These are phyloP conservation scores for Agrypnus murinus DNA, from an alignment of 2,888 invertebrate genomes.

Conservation along the genomic window DNA sequence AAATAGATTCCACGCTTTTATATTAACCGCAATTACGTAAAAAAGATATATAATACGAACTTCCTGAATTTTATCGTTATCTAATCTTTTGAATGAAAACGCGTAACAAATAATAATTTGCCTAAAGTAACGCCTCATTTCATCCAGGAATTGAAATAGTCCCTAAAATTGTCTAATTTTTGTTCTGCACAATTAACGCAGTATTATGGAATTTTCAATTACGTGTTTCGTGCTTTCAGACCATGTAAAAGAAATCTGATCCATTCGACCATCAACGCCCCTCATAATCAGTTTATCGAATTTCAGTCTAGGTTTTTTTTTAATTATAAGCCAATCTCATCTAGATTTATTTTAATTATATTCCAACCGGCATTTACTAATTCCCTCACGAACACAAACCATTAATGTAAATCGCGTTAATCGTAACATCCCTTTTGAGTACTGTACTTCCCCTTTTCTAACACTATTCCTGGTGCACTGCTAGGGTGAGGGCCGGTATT, in stretches of 20 bases:
- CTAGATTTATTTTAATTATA: conserved; percentile 3
- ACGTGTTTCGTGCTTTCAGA: too few relatives aligned
- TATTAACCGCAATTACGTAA: too few relatives aligned
- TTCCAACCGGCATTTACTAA: not conserved
- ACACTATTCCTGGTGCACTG: not conserved
- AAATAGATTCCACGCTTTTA: too few relatives aligned
- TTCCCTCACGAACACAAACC: not conserved
- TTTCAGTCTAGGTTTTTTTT: not conserved
- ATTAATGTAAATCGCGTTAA: not conserved
- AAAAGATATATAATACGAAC: too few relatives aligned
- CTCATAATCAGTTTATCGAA: conserved; percentile 2
- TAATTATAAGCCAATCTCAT: not conserved
- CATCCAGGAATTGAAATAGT: too few relatives aligned
- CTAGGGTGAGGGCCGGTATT: conserved; percentile 13
- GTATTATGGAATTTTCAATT: too few relatives aligned
- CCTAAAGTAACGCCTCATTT: too few relatives aligned
- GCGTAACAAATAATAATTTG: too few relatives aligned
- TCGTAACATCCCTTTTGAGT: not conserved
- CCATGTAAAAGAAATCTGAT: not conserved
- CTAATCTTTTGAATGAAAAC: too few relatives aligned
- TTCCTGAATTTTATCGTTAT: too few relatives aligned
- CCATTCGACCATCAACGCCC: not conserved
- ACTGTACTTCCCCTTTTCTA: conserved; percentile 12
- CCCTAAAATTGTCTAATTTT: too few relatives aligned
- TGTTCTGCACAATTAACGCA: too few relatives aligned